phyloP scores from a whole-genome alignment of 1,140 invertebrate species.

The Pygmarrhopalites habei region DNA sequence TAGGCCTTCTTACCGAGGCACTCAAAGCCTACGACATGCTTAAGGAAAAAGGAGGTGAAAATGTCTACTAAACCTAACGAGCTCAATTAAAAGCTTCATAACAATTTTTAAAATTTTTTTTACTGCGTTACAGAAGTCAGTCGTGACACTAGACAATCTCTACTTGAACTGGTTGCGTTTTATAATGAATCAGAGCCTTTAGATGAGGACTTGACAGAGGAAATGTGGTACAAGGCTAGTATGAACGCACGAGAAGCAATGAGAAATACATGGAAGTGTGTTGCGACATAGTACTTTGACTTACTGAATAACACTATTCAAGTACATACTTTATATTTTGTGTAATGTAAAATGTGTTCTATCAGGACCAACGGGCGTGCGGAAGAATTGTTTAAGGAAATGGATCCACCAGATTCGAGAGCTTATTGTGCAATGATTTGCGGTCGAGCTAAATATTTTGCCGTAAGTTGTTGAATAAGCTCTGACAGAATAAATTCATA shows the following conservation, averaged over 20 bases:
- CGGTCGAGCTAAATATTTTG: constrained; percentile 63
- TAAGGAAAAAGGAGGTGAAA: constrained; percentile 52
- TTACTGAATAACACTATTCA: neutral
- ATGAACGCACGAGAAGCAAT: constrained; percentile 48
- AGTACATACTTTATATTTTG: neutral
- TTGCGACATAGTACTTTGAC: constrained; percentile 6
- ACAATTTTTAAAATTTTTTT: too few relatives aligned
- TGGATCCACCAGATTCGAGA: constrained; percentile 44
- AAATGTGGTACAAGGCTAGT: constrained; percentile 61
- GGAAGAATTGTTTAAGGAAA: constrained; percentile 55
- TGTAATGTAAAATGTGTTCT: constrained; percentile 5
- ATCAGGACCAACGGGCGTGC: constrained; percentile 59
- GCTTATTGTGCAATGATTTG: constrained; percentile 62
- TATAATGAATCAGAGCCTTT: constrained; percentile 63
- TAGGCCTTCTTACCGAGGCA: constrained; percentile 59
- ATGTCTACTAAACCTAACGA: too few relatives aligned
- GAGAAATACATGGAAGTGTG: constrained; percentile 65
- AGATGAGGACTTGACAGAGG: constrained; percentile 62
- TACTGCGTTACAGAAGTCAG: constrained; percentile 50
- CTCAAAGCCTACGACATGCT: constrained; percentile 64
- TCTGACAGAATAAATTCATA: neutral
- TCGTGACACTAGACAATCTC: constrained; percentile 55
- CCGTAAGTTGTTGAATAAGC: constrained; percentile 46
- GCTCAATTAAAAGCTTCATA: too few relatives aligned
- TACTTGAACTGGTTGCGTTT: constrained; percentile 77